phyloP scores from a whole-genome alignment of 2,888 invertebrate species.

The Koerneria pararmatus region DNA sequence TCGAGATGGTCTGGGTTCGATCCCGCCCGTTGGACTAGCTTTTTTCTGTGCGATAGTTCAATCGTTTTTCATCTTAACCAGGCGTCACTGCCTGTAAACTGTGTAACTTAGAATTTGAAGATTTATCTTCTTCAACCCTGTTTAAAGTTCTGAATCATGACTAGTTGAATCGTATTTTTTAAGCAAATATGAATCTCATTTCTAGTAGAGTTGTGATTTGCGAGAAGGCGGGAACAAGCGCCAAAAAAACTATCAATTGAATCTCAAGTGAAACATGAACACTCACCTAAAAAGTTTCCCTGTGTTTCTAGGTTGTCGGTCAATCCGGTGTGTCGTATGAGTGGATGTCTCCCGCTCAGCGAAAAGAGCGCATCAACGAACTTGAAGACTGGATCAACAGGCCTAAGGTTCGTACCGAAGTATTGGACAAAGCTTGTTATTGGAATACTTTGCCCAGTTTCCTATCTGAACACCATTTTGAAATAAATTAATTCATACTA shows the following conservation, averaged over 20 bases:
- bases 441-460: too few species aligned
- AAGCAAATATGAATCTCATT: neutral
- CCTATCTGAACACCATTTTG: too few species aligned
- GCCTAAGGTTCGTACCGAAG: neutral
- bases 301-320: slow-evolving; percentile 44
- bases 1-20: too few species aligned
- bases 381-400: slow-evolving; percentile 84
- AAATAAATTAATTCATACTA: too few species aligned
- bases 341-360: slow-evolving; percentile 54
- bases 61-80: too few species aligned
- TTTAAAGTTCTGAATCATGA: neutral
- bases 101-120: too few species aligned
- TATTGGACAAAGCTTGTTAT: too few species aligned
- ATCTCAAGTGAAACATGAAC: neutral
- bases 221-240: neutral
- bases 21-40: too few species aligned
- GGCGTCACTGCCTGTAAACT: too few species aligned
- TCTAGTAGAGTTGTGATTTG: slow-evolving; percentile 22
- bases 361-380: slow-evolving; percentile 78
- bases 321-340: slow-evolving; percentile 53
- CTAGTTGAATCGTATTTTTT: neutral
- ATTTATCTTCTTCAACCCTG: too few species aligned
- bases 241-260: neutral
- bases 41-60: too few species aligned
- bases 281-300: slow-evolving; percentile 21